Percentiles rank a stretch among this genome's conserved stretches.
These are phyloP conservation scores for Cheirogaleus major DNA, from an alignment of 2,797 vertebrate species.

Conservation along the genomic window DNA sequence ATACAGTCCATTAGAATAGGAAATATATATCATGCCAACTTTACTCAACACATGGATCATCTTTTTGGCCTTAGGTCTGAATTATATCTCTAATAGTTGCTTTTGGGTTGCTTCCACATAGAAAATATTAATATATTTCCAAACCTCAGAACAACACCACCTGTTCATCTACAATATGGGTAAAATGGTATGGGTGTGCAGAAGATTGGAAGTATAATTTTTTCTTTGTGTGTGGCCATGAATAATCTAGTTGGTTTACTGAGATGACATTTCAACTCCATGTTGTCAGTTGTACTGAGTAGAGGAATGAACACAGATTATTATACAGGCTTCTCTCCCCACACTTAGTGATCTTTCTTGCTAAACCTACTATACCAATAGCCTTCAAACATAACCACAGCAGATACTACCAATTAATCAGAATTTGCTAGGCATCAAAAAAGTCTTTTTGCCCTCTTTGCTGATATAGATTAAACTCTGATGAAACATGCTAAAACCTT, in stretches of 20 bases:
- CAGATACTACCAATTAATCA: neutral
- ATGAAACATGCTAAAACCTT: neutral
- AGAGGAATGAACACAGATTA: neutral
- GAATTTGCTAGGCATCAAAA: neutral
- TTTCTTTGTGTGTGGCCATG: neutral
- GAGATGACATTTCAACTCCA: neutral
- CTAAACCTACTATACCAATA: neutral
- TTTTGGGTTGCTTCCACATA: conserved; percentile 34
- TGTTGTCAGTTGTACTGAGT: neutral
- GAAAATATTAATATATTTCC: conserved; percentile 4
- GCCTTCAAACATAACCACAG: neutral
- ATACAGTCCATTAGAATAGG: conserved; percentile 49
- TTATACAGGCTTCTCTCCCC: neutral
- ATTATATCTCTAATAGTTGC: conserved; percentile 19
- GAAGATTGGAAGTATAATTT: neutral
- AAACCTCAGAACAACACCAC: neutral
- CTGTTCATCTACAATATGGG: neutral
- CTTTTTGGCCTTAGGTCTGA: conserved; percentile 22
- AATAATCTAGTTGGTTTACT: neutral
- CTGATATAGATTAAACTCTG: neutral
- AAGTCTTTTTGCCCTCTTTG: neutral
- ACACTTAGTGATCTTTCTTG: neutral
- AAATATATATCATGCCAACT: conserved; percentile 55
- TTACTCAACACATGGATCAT: conserved; percentile 31
- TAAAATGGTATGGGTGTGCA: neutral